Evolutionary conservation across 2,888 invertebrate species (phyloP), one percentile per base, ranked within the genome.

Genomic region (Lasioglossum leucozonium): DNA sequence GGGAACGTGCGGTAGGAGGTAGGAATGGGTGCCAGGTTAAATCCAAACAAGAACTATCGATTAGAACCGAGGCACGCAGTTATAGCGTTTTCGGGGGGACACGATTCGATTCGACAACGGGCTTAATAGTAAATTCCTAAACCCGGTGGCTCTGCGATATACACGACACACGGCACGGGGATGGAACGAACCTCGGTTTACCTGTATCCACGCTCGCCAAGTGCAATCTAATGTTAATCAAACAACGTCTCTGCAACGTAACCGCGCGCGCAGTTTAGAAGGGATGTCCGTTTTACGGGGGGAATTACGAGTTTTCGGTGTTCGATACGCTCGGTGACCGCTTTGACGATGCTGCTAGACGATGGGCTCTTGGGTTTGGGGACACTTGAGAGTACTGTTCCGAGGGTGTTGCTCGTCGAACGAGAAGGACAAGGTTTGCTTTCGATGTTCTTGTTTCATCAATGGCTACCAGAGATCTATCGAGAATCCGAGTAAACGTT

Each of bases 41-140:
- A 72, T 72, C 47, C 72, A 72, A 72, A 72, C 44, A 72, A 47
- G 72, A 72, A 72, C 72, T 44, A 47, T 72, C 47, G 72, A 72
- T 72, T 72, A 72, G 71, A 6, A 6, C 44, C 10, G 40, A 40
- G 30, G 44, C 44, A 44, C 44, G 72, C 22, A 10, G 72, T 72
- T 72, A 47, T 72, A 72, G 47, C 44, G 72, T 72, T 72, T 69
- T 26, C 30, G 72, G 30, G 30, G 72, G 72, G 47, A 44, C 72
- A 13, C 30, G 16, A 72, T 72, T 44, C 30, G 44, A 72, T 72
- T 72, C 72, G 18, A 47, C 44, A 44, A 72, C 72, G 72, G 30
- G 72, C 47, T 47, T 72, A 72, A 72, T 72, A 44, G 47, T 30
- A 72, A 72, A 72, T 72, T 47, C 44, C 72, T 47, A 30, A 72